Conservation (phyloP, 2,797 vertebrate species). For the Gambusia yucatana region DNA sequence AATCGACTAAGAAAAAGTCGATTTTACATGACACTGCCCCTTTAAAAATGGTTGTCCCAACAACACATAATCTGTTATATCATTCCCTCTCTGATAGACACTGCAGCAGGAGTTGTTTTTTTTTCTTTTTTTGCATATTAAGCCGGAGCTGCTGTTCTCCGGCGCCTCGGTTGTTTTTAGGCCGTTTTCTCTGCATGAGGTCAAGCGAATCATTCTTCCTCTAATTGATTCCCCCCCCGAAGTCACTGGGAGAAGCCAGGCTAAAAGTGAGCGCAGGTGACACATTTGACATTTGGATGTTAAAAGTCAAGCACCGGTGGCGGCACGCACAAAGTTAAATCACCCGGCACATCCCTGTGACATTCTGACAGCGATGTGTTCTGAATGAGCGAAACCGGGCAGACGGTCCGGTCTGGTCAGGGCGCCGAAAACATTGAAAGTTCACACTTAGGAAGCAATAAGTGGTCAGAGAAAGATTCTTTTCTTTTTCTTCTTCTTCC, state of each 20-base stretch:
- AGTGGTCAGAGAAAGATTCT: no score
- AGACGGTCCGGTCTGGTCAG: neutral
- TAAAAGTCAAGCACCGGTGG: slow-evolving; percentile 61
- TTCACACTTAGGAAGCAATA: slow-evolving; percentile 5
- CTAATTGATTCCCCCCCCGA: slow-evolving; percentile 56
- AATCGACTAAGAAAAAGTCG: no score
- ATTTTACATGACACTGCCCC: no score
- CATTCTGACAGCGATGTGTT: slow-evolving; percentile 18
- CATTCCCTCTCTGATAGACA: neutral
- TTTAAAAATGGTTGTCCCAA: neutral
- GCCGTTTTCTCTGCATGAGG: slow-evolving; percentile 40
- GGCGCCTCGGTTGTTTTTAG: slow-evolving; percentile 20
- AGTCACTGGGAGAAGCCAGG: slow-evolving; percentile 46
- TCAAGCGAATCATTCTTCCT: slow-evolving; percentile 23
- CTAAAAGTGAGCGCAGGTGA: slow-evolving; percentile 41
- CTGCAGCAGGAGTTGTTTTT: neutral
- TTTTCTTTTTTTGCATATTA: slow-evolving; percentile 44
- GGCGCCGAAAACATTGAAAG: neutral
- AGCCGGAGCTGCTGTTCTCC: slow-evolving; percentile 39
- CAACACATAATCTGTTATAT: neutral
- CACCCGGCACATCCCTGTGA: slow-evolving; percentile 15
- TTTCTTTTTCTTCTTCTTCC: neutral
- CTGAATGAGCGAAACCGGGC: slow-evolving; percentile 23
- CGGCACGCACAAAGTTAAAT: slow-evolving; percentile 23
- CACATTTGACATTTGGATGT: slow-evolving; percentile 72